Evolutionary conservation across 2,888 invertebrate species (phyloP).

Genomic region (Sinopyrophorus schimmeli): DNA sequence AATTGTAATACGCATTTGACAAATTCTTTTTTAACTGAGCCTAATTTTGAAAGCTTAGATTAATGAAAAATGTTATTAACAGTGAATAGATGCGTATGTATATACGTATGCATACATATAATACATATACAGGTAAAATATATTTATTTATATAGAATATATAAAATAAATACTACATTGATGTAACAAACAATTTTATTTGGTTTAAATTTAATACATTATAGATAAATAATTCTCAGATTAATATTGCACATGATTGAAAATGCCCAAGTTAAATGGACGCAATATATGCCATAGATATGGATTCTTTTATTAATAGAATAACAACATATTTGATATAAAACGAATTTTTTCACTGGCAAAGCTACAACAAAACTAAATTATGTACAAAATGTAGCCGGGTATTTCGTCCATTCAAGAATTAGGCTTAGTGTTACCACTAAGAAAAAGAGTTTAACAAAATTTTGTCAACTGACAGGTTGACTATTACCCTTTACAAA

Average conservation of each 20-base stretch:
- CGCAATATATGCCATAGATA: slow-evolving; percentile 50
- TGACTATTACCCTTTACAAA: slow-evolving; percentile 39
- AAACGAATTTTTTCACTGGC: slow-evolving; percentile 45
- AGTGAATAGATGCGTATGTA: no score
- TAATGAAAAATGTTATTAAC: no score
- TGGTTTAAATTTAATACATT: slow-evolving; percentile 57
- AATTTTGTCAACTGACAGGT: slow-evolving; percentile 45
- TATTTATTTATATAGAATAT: no score
- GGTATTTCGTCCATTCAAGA: slow-evolving; percentile 54
- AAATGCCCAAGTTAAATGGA: slow-evolving; percentile 55
- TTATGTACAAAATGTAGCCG: slow-evolving; percentile 52
- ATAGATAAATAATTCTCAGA: slow-evolving; percentile 57
- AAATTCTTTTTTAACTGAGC: no score
- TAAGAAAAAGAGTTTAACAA: slow-evolving; percentile 46
- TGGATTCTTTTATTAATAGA: slow-evolving; percentile 40
- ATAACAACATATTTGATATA: slow-evolving; percentile 31
- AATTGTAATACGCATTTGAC: no score
- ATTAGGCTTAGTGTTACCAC: slow-evolving; percentile 42
- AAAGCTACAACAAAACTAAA: slow-evolving; percentile 51
- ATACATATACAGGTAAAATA: no score
- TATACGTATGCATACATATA: no score
- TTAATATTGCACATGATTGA: slow-evolving; percentile 58
- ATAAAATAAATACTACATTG: slow-evolving; percentile 21
- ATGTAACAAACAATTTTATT: slow-evolving; percentile 58
- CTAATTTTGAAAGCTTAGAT: no score